A percentile compares a stretch with the other conserved stretches of the same genome.
Conservation (phyloP, 2,797 vertebrate genomes). For the Arnoldichthys spilopterus region DNA sequence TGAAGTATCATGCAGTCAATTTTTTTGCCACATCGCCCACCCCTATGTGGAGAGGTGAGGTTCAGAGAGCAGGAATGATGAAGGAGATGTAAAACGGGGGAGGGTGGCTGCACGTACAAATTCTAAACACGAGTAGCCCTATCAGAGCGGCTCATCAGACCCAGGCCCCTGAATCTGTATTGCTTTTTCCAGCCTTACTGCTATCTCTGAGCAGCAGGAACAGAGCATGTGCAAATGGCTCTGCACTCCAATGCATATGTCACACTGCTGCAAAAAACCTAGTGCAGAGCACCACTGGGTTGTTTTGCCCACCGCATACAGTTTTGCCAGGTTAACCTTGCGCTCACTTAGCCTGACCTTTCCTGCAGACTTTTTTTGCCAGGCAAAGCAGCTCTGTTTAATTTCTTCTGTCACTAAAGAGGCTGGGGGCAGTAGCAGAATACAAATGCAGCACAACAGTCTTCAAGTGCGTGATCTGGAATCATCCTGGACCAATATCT, state of each 20-base stretch:
- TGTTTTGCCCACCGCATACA: not conserved
- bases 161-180: not conserved
- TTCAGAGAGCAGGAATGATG: constrained; percentile 16
- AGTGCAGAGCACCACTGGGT: not conserved
- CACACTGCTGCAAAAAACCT: not conserved
- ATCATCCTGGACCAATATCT: constrained; percentile 34
- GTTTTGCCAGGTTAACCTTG: constrained; percentile 38
- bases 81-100: not conserved
- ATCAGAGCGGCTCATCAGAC: constrained; percentile 11
- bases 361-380: not conserved
- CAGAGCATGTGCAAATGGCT: constrained; percentile 20
- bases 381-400: not conserved
- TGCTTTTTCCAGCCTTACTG: constrained; percentile 22
- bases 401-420: constrained; percentile 43
- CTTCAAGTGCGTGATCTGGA: constrained; percentile 21
- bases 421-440: constrained; percentile 16
- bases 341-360: constrained; percentile 29
- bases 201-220: constrained; percentile 17
- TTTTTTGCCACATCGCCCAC: not conserved
- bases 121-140: constrained; percentile 23
- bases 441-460: constrained; percentile 37
- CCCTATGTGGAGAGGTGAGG: not conserved
- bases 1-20: not conserved
- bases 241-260: not conserved
- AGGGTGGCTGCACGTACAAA: constrained; percentile 6